phyloP scores from a whole-genome alignment of 2,888 invertebrate genomes.

The Tromatobia lineatoria region DNA sequence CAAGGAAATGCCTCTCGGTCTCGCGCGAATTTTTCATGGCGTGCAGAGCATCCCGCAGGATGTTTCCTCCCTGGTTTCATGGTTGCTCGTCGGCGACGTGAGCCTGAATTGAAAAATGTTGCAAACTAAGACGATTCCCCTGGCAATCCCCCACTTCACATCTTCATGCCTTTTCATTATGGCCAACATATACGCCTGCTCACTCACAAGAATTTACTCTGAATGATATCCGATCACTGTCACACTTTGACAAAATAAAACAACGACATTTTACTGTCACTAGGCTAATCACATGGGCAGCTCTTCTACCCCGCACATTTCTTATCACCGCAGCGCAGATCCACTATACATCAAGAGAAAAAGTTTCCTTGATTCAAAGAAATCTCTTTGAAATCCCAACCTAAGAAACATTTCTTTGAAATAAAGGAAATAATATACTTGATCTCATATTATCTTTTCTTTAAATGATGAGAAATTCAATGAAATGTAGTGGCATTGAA shows the following conservation, averaged over 20 bases:
- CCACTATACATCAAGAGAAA: too few relatives aligned
- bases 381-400: too few relatives aligned
- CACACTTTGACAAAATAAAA: not conserved
- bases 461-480: too few relatives aligned
- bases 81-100: constrained; percentile 1
- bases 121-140: constrained; percentile 31
- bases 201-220: constrained; percentile 7
- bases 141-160: not conserved
- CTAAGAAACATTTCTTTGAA: too few relatives aligned
- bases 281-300: too few relatives aligned
- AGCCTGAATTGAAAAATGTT: constrained; percentile 46
- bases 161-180: constrained; percentile 27
- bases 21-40: constrained; percentile 40
- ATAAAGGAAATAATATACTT: too few relatives aligned
- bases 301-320: too few relatives aligned
- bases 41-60: not conserved
- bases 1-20: constrained; percentile 27
- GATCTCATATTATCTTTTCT: too few relatives aligned
- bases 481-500: too few relatives aligned
- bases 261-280: constrained; percentile 3
- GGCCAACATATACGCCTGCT: not conserved
- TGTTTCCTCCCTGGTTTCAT: constrained; percentile 29
- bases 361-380: too few relatives aligned
- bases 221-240: not conserved
- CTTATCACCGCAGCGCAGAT: too few relatives aligned